Evolutionary conservation across 2,888 invertebrate genomes (phyloP), one percentile per base, ranked within the genome.

Genomic region (Drosophila anomelani): DNA sequence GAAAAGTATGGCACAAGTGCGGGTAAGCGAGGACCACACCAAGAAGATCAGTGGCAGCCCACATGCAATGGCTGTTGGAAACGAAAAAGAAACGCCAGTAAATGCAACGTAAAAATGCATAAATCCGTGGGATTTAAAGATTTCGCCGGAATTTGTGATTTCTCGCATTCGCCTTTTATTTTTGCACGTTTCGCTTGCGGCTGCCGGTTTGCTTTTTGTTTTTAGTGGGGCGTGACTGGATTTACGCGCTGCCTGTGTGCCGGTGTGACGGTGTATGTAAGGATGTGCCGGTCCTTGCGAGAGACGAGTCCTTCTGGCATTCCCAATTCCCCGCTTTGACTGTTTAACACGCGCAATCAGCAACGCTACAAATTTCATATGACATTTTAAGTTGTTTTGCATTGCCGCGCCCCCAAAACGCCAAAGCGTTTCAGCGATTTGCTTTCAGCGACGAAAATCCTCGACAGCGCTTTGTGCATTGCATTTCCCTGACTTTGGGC

Each of bases 381-480:
- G 83, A 82, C 79, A 87, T 85, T 87, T 86, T 83, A 80, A 85
- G 85, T 85, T 85, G 86, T 85, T 86, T 85, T 85, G 81, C 86
- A 84, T 84, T 76, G 80, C 81, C 53, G 59, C 54, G 55, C 61
- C 73, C 60, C 47, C 53, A 36, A 72, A 54, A 38, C 56, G 56
- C 49, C 60, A 36, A 38, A 17, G 44, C 41, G 46, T 29, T 34
- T 34, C 68, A 62, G 43, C 53, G 86, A 84, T 85, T 84, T 78
- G 76, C 84, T 75, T 79, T 86, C 84, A 81, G 62, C 66, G 64
- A 57, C 63, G 36, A 58, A 75, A 75, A 79, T 81, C 78, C 76
- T 12, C 51, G 47, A 55, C 39, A 62, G 62, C 64, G 76, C 80
- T 79, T 84, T 82, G 79, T 75, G 75, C 75, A 76, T 70, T n/a